Evolutionary conservation across 2,888 invertebrate genomes (phyloP).

Genomic region (Synanthedon tipuliformis): DNA sequence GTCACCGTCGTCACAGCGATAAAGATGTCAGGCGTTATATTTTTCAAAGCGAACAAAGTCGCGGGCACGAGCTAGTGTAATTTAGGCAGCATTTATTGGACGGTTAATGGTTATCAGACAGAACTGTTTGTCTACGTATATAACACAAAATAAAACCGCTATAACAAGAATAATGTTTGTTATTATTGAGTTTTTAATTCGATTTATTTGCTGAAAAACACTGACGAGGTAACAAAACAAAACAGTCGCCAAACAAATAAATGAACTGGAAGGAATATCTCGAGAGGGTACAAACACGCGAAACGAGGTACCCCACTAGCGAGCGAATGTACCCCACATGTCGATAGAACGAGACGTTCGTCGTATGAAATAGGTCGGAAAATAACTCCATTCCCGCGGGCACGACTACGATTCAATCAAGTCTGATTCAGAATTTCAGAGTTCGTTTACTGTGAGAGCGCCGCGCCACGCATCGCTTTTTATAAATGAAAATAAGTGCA

Average conservation of each 20-base stretch:
- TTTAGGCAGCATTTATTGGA: too few species aligned
- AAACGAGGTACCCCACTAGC: slow-evolving; percentile 11
- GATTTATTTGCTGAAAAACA: background rate
- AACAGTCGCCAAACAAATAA: slow-evolving; percentile 52
- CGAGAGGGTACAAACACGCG: slow-evolving; percentile 52
- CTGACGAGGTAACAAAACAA: slow-evolving; percentile 24
- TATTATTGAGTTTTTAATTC: slow-evolving; percentile 3
- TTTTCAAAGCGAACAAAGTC: too few species aligned
- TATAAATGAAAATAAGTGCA: slow-evolving; percentile 39
- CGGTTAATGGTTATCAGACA: too few species aligned
- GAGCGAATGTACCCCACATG: background rate
- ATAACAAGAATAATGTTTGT: slow-evolving; percentile 1
- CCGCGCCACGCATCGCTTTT: slow-evolving; percentile 10
- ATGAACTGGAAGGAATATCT: slow-evolving; percentile 62
- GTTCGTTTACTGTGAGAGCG: slow-evolving; percentile 59
- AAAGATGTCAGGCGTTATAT: too few species aligned
- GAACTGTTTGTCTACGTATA: too few species aligned
- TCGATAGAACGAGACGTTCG: slow-evolving; percentile 30
- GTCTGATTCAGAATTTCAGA: slow-evolving; percentile 63
- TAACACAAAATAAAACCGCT: too few species aligned
- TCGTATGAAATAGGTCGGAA: slow-evolving; percentile 62
- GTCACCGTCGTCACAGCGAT: too few species aligned
- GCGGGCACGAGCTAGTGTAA: too few species aligned
- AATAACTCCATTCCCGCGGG: slow-evolving; percentile 62
- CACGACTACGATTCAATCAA: slow-evolving; percentile 64